Evolutionary conservation across 2,797 vertebrate species (phyloP).

Genomic region (Hapalemur alaotrensis): DNA sequence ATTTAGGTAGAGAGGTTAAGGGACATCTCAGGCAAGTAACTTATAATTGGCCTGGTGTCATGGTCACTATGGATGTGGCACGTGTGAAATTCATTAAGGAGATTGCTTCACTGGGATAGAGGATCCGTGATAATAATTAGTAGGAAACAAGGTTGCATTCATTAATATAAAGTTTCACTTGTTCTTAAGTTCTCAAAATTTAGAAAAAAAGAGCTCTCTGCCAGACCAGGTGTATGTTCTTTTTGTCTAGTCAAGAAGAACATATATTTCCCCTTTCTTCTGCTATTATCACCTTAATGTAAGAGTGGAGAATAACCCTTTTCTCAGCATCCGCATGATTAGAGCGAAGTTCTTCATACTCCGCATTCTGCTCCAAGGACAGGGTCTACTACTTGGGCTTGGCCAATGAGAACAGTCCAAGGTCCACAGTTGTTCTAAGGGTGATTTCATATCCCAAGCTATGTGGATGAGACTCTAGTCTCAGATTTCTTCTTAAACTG

Average conservation of each 20-base stretch:
- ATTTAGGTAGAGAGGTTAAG: not conserved
- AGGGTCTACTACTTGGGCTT: not conserved
- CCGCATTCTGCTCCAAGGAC: not conserved
- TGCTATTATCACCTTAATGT: not conserved
- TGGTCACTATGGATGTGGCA: not conserved
- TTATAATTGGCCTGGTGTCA: rapidly evolving
- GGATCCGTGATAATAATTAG: not conserved
- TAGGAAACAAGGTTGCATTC: not conserved
- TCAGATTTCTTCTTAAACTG: constrained; percentile 2
- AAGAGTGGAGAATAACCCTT: not conserved
- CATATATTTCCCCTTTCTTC: not conserved
- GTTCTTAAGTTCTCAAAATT: not conserved
- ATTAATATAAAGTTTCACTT: not conserved
- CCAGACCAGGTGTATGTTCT: not conserved
- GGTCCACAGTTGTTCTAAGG: not conserved
- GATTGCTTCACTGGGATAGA: not conserved
- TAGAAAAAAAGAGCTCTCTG: not conserved
- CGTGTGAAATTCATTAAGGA: not conserved
- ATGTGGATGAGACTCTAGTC: not conserved
- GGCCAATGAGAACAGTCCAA: not conserved
- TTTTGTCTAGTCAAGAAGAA: not conserved
- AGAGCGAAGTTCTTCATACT: not conserved
- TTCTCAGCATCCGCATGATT: not conserved
- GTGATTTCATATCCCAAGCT: not conserved
- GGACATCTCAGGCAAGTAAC: not conserved